Base-by-base conservation (phyloP, 2,888 invertebrate species). In the Troilus luridus region DNA sequence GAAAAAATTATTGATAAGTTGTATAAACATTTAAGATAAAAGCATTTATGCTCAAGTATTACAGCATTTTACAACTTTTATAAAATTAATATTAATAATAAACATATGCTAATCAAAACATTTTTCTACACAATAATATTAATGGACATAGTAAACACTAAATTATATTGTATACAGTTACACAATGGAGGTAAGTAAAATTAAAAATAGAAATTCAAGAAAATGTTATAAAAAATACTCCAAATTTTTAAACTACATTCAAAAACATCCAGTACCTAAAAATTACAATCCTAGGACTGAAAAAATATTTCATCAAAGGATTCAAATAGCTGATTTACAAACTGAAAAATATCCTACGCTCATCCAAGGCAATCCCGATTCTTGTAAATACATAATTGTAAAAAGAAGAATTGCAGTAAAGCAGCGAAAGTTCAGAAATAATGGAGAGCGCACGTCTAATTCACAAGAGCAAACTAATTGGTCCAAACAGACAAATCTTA, bases 181-280 rank as follows among this genome's bases (percentile, higher is more conserved):
- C 85, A 85, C 85, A 58, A 85, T 85, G 85, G 56, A 58, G 56
- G 56, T 85, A 56, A 85, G 2, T n/a, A 85, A 85, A 11, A 56
- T n/a, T n/a, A 58, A 14, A 85, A 85, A 56, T 7, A 85, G 56
- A 58, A 56, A 56, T 85, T 54, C 85, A 21, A 85, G 56, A 54
- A 85, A 85, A 85, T 85, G 7, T 58, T 85, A 5, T 12, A 85
- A n/a, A 8, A 85, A 85, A 58, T 14, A 11, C 56, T 56, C 85
- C 7, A 85, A 85, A n/a, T 56, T 56, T 85, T 0, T 54, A n/a
- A 56, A 58, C 11, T 56, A 56, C 9, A 10, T 85, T 6, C 85
- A 85, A 85, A 54, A 54, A 56, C 56, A 41, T 21, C 5, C 56
- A 56, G 56, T 27, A 56, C 85, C 56, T 56, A 56, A 58, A n/a